Conservation (phyloP, 2,888 invertebrate genomes). For the Automeris io region DNA sequence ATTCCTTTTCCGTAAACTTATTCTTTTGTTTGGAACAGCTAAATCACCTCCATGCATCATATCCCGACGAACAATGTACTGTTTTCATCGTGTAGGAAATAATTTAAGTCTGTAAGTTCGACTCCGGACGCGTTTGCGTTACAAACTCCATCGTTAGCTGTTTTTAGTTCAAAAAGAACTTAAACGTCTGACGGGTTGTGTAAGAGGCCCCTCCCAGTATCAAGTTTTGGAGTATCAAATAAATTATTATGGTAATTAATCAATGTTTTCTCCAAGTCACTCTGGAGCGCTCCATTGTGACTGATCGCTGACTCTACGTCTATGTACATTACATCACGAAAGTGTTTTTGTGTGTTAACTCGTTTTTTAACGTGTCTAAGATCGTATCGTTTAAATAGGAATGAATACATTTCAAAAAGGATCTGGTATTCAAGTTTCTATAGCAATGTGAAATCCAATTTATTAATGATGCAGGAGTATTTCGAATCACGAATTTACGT, state of each 20-base stretch:
- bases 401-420: slow-evolving; percentile 27
- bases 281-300: slow-evolving; percentile 65
- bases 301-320: slow-evolving; percentile 63
- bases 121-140: slow-evolving; percentile 43
- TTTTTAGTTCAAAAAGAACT: slow-evolving; percentile 59
- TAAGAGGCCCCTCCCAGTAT: slow-evolving; percentile 64
- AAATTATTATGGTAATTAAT: slow-evolving; percentile 78
- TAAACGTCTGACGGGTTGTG: slow-evolving; percentile 47
- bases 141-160: slow-evolving; percentile 30
- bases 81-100: slow-evolving; percentile 62
- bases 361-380: slow-evolving; percentile 36
- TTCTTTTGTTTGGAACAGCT: slow-evolving; percentile 72
- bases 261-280: slow-evolving; percentile 77
- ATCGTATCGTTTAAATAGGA: slow-evolving; percentile 37
- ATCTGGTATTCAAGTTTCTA: neutral
- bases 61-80: slow-evolving; percentile 63
- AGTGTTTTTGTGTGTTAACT: slow-evolving; percentile 55
- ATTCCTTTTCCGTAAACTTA: slow-evolving; percentile 65
- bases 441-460: slow-evolving; percentile 4
- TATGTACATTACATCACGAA: slow-evolving; percentile 57
- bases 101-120: slow-evolving; percentile 44
- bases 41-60: slow-evolving; percentile 72
- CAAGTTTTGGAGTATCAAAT: slow-evolving; percentile 76
- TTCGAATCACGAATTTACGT: slow-evolving; percentile 32
- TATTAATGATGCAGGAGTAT: slow-evolving; percentile 15